Conservation (phyloP, 2,113 vertebrate genomes). For the Oreocharis arfaki region DNA sequence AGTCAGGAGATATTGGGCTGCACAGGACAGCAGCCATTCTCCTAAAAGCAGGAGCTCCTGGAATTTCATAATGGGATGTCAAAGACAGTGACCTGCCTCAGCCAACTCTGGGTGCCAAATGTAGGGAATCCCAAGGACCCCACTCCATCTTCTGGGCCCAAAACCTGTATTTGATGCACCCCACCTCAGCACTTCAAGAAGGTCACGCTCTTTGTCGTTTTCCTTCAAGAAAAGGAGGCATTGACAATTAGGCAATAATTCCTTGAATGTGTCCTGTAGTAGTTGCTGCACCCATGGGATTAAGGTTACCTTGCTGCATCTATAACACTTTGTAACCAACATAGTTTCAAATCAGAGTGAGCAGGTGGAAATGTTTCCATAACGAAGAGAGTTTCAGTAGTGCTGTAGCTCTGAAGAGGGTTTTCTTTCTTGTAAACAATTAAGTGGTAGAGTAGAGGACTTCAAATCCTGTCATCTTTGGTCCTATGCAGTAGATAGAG, state of each 20-base stretch:
- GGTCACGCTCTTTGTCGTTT: not conserved
- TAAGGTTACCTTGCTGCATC: not conserved
- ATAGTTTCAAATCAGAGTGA: not conserved
- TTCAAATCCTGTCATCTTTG: not conserved
- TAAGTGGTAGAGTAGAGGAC: not conserved
- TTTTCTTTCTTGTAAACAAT: not conserved
- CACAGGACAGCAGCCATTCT: not conserved
- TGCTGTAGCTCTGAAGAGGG: not conserved
- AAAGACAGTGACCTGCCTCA: not conserved
- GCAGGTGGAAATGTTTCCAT: not conserved
- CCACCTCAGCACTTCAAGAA: not conserved
- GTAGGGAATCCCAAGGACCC: not conserved
- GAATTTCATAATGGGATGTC: not conserved
- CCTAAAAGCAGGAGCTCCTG: not conserved
- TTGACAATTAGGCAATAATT: not conserved
- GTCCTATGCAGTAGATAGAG: not conserved
- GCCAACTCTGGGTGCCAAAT: not conserved
- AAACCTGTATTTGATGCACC: not conserved
- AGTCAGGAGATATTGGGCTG: not conserved
- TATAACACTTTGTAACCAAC: not conserved
- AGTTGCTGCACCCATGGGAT: not conserved
- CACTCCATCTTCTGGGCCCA: not conserved
- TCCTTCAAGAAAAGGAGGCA: not conserved
- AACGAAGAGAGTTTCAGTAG: not conserved
- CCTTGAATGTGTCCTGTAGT: not conserved